Percentiles rank a stretch among this genome's conserved stretches.
Conservation (phyloP, 2,797 vertebrate genomes). For the Pangasius djambal region DNA sequence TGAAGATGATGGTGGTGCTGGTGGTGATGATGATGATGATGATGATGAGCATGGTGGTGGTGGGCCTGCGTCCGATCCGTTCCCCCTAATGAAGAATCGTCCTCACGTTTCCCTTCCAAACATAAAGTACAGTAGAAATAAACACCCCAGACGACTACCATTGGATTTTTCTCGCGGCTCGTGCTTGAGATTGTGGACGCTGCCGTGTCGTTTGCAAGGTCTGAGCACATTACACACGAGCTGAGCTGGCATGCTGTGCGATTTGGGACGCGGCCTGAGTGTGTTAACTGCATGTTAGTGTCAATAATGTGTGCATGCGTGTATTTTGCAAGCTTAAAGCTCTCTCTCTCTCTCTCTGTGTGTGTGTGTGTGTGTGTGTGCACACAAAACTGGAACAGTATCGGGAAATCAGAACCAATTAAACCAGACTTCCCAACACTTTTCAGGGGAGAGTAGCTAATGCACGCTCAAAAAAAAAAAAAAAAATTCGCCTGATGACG, state of each 20-base stretch:
- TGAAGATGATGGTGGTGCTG: constrained; percentile 27
- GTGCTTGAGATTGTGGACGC: constrained; percentile 73
- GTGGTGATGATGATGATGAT: constrained; percentile 27
- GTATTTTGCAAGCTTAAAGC: neutral
- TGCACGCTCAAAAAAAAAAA: neutral
- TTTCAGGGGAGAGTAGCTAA: neutral
- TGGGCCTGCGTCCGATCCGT: constrained; percentile 69
- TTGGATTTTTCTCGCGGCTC: constrained; percentile 47
- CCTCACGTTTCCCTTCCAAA: constrained; percentile 55
- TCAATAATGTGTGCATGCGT: neutral
- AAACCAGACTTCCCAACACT: neutral
- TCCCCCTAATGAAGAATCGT: constrained; percentile 69
- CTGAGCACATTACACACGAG: constrained; percentile 42
- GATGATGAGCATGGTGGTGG: constrained; percentile 55
- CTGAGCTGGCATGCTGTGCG: neutral
- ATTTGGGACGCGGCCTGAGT: neutral
- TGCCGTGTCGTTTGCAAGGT: constrained; percentile 68
- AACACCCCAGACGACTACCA: constrained; percentile 65
- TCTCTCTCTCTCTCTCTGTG: too few relatives aligned
- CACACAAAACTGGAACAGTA: neutral
- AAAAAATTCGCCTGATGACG: neutral
- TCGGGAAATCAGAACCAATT: neutral
- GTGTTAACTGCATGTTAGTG: neutral
- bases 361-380: neutral
- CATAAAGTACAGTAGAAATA: neutral